Conservation (phyloP, 2,797 vertebrate species). For the Phoxinus dragarum region DNA sequence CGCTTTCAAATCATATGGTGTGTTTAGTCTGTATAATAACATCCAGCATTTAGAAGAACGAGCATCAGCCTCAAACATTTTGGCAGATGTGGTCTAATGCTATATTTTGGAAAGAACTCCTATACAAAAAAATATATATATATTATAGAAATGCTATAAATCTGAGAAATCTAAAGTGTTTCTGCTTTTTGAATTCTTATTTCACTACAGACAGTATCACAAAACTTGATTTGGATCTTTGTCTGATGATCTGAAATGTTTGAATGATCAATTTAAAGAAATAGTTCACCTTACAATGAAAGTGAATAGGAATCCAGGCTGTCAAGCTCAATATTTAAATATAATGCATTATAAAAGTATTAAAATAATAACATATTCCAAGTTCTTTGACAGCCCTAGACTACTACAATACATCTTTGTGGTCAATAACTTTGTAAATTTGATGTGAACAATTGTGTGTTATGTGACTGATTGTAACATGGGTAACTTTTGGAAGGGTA, state of each 20-base stretch:
- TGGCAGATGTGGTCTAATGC: slow-evolving; percentile 14
- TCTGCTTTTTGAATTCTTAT: not conserved
- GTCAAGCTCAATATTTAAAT: not conserved
- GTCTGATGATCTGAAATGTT: not conserved
- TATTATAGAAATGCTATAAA: not conserved
- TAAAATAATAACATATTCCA: not conserved
- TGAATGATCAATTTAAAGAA: not conserved
- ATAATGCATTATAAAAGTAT: not conserved
- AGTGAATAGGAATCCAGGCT: not conserved
- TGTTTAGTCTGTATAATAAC: slow-evolving; percentile 36
- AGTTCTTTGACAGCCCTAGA: not conserved
- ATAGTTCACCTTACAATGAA: not conserved
- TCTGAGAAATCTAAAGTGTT: not conserved
- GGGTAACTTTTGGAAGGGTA: not conserved
- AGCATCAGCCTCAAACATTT: slow-evolving; percentile 10
- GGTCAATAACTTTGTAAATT: not conserved
- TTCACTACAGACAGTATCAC: not conserved
- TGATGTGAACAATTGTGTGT: not conserved
- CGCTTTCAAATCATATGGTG: slow-evolving; percentile 38
- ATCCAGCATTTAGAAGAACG: not conserved
- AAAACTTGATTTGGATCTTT: not conserved
- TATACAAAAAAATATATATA: not conserved
- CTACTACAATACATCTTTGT: not conserved
- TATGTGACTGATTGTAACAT: not conserved
- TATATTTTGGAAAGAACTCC: not conserved